phyloP scores from a whole-genome alignment of 64 coral and sea anemone species.

The Trachythela sp. region DNA sequence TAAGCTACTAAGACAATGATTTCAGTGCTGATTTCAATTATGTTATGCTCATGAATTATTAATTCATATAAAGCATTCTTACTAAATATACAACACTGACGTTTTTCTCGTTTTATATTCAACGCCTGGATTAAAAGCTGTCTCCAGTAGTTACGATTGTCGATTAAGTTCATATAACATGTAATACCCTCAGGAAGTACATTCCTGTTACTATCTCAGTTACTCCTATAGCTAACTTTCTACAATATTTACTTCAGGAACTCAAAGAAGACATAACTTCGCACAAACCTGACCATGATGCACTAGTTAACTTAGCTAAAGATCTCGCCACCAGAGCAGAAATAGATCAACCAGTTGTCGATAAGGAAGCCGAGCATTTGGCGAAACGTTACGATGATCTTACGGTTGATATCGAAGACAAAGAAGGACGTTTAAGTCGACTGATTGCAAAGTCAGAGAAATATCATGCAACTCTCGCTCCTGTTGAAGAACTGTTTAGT shows the following conservation, averaged over 20 bases:
- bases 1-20: too few species aligned
- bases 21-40: too few species aligned
- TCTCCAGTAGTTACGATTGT: too few species aligned
- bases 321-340: background rate
- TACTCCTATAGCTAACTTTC: too few species aligned
- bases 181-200: too few species aligned
- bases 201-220: too few species aligned
- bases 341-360: background rate
- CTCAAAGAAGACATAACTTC: background rate
- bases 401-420: background rate
- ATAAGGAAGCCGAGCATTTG: constrained; percentile 9
- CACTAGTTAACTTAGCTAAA: background rate
- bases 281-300: background rate
- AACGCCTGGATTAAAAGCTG: too few species aligned
- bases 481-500: constrained; percentile 2
- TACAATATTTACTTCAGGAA: background rate
- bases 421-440: background rate
- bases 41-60: too few species aligned
- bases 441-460: background rate
- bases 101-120: too few species aligned
- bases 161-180: too few species aligned
- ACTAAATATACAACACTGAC: too few species aligned
- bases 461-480: background rate
- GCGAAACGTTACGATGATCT: constrained; percentile 14
- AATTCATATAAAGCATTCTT: too few species aligned